These are phyloP conservation scores for Phasia obesa DNA, from an alignment of 2,888 invertebrate genomes.

Conservation along the genomic window DNA sequence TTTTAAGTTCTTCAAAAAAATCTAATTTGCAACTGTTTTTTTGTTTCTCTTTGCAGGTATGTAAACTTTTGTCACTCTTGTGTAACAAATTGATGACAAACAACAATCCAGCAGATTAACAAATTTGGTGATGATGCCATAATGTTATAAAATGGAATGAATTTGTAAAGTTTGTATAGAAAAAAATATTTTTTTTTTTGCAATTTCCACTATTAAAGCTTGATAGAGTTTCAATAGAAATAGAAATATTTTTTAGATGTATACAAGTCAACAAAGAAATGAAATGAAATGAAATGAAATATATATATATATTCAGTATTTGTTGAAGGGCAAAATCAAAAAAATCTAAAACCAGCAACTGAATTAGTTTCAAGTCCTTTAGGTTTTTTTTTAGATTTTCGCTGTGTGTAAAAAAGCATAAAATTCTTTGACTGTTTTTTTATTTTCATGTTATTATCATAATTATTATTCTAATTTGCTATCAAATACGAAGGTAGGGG, in stretches of 20 bases:
- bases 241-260: constrained; percentile 70
- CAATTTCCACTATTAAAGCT: constrained; percentile 65
- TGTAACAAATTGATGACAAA: constrained; percentile 52
- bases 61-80: constrained; percentile 58
- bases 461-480: too few relatives aligned
- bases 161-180: constrained; percentile 23
- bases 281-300: too few relatives aligned
- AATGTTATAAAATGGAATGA: not conserved
- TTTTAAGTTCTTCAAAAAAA: constrained; percentile 23
- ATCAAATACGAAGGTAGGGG: too few relatives aligned
- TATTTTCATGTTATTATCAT: too few relatives aligned
- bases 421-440: too few relatives aligned
- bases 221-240: constrained; percentile 79
- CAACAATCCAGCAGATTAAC: not conserved
- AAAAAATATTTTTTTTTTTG: not conserved
- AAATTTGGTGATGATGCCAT: not conserved
- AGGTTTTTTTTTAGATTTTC: too few relatives aligned
- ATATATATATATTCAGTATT: too few relatives aligned
- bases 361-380: too few relatives aligned
- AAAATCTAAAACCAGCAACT: too few relatives aligned
- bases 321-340: too few relatives aligned
- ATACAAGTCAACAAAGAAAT: constrained; percentile 12
- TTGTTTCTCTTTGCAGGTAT: constrained; percentile 72
- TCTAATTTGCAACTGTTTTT: constrained; percentile 67
- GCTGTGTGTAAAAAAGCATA: too few relatives aligned